Base-by-base conservation (phyloP, 2,113 vertebrate species). In the Calyptommatus sinebrachiatus region DNA sequence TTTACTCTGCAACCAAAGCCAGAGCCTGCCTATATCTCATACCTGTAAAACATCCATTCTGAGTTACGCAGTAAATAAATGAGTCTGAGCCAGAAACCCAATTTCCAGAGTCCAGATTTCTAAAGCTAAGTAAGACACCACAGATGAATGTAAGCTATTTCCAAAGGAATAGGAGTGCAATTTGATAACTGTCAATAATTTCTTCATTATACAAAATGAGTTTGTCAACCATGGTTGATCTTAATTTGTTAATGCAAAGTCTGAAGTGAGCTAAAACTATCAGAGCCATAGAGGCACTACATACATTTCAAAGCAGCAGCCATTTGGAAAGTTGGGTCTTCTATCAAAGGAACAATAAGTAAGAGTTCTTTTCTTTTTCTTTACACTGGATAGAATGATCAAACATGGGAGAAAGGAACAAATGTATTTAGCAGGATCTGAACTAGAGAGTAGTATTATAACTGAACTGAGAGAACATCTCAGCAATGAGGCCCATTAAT, bases 21-120 rank as follows among this genome's bases (percentile, higher is more conserved):
- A 91, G 80, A 81, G 63, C 79, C 86, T 84, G 66, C 82, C 88
- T 85, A 90, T 88, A 89, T 82, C 80, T 86, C 86, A 91, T 91
- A 90, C 65, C 68, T 85, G 85, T 88, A 88, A 93, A 92, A 78
- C 80, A 92, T 92, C 80, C 88, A 89, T 91, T 94, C 90, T 88
- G 92, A 93, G 92, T 91, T 93, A 92, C 86, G 83, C 75, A 88
- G 83, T 79, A 93, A 94, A 93, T 90, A 94, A 94, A 94, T 90
- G 88, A 92, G 81, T 87, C 83, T 88, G 84, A 91, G 73, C 69
- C 88, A 91, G 86, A 92, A 89, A 88, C 82, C 73, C 83, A 91
- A 89, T 86, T 92, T 89, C 81, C 81, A 89, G 82, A 90, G 88
- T 74, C 86, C 82, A 90, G 82, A 84, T 88, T 87, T 80, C 81